A percentile compares a stretch with the other conserved stretches of the same genome.
Conservation (phyloP, 2,888 invertebrate species). For the Xanthia icteritia region DNA sequence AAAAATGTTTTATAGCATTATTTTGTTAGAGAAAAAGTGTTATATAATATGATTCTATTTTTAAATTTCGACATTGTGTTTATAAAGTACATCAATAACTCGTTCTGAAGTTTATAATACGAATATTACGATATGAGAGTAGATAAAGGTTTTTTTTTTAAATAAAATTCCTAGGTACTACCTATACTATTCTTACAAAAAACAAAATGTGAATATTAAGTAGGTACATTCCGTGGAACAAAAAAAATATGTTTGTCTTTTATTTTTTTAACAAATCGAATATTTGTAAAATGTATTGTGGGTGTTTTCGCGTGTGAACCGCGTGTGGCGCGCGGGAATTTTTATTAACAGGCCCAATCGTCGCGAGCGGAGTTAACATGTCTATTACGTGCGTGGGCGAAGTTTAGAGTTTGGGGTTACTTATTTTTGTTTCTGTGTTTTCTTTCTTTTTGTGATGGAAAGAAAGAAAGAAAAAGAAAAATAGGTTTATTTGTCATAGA, state of each 20-base stretch:
- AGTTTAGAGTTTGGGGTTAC: constrained; percentile 17
- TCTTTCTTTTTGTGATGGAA: neutral
- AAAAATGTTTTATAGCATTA: too few species aligned
- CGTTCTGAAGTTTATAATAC: too few species aligned
- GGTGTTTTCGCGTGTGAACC: constrained; percentile 61
- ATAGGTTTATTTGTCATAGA: too few species aligned
- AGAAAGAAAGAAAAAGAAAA: too few species aligned
- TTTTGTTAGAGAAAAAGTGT: too few species aligned
- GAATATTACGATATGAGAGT: too few species aligned
- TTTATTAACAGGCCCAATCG: constrained; percentile 65
- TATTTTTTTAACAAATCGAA: constrained; percentile 46
- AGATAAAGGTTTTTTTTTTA: too few species aligned
- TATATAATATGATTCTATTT: too few species aligned
- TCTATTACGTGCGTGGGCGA: constrained; percentile 63
- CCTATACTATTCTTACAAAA: neutral
- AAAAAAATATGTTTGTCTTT: constrained; percentile 13
- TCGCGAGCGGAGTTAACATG: constrained; percentile 61
- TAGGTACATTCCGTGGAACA: neutral
- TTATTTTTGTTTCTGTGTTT: constrained; percentile 6
- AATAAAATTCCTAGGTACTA: too few species aligned
- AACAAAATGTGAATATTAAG: constrained; percentile 1
- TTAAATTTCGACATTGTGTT: too few species aligned
- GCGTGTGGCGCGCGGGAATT: constrained; percentile 69
- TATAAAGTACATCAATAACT: too few species aligned
- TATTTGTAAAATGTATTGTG: constrained; percentile 54